These are phyloP conservation scores for Oxyteleia sp. DNA, from an alignment of 2,888 invertebrate genomes.

Conservation along the genomic window DNA sequence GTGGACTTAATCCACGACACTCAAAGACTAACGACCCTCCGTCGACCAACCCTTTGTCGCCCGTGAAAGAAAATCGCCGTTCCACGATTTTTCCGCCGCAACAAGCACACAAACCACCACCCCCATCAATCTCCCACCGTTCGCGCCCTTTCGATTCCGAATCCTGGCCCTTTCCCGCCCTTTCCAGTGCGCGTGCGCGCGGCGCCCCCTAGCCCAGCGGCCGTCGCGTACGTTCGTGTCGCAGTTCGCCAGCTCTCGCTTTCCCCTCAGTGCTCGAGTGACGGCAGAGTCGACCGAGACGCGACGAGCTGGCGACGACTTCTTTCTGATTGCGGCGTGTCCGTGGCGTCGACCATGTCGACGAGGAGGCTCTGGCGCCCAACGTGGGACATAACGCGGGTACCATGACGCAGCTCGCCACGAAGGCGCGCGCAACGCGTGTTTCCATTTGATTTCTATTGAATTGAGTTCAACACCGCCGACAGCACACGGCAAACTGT, in stretches of 20 bases:
- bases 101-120: too few species aligned
- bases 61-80: constrained; percentile 41
- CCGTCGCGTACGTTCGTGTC: constrained; percentile 11
- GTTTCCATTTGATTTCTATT: too few species aligned
- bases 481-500: too few species aligned
- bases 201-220: too few species aligned
- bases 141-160: constrained; percentile 12
- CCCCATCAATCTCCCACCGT: too few species aligned
- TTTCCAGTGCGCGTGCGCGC: constrained; percentile 6
- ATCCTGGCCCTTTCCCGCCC: constrained; percentile 21
- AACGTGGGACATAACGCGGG: too few species aligned
- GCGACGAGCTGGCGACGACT: neutral
- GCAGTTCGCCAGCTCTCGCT: constrained; percentile 16
- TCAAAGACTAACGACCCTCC: constrained; percentile 50
- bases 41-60: constrained; percentile 20
- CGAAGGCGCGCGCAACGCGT: too few species aligned
- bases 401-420: too few species aligned
- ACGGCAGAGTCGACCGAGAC: neutral
- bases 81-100: constrained; percentile 41
- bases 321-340: neutral
- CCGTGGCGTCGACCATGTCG: constrained; percentile 15
- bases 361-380: neutral
- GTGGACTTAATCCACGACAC: constrained; percentile 29
- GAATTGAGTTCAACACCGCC: too few species aligned
- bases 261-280: neutral